Conservation (phyloP, 2,113 vertebrate species). For the Hippopotamus amphibius region DNA sequence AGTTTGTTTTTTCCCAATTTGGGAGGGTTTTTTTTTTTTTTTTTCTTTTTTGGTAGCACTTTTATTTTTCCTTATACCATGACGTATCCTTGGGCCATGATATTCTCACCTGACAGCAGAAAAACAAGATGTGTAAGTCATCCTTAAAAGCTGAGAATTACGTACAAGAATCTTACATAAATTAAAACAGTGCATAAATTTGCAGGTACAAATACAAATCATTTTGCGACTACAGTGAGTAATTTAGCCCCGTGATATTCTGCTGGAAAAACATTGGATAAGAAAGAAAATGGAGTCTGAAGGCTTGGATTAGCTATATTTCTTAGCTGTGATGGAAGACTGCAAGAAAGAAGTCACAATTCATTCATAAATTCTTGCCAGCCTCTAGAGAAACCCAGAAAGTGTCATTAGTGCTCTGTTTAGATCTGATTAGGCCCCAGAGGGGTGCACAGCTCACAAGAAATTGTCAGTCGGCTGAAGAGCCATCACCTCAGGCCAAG, state of each 20-base stretch:
- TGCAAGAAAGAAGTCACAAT: background rate
- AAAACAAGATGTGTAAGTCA: constrained; percentile 87
- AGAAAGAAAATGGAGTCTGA: constrained; percentile 38
- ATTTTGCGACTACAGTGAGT: background rate
- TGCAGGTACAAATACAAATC: constrained; percentile 63
- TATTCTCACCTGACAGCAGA: constrained; percentile 86
- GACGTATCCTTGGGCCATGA: constrained; percentile 84
- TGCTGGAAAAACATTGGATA: constrained; percentile 13
- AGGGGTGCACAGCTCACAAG: background rate
- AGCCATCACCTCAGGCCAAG: background rate
- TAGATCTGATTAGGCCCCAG: background rate
- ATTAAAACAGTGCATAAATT: constrained; percentile 82
- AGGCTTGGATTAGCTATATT: background rate
- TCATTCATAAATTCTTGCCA: constrained; percentile 68
- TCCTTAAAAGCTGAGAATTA: constrained; percentile 88
- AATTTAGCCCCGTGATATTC: background rate
- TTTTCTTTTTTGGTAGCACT: constrained; percentile 80
- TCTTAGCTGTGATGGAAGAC: background rate
- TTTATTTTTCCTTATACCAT: constrained; percentile 87
- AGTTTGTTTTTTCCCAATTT: constrained; percentile 45
- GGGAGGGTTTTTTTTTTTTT: background rate
- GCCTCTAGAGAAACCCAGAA: constrained; percentile 53
- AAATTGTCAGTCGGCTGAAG: constrained; percentile 25
- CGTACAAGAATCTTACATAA: constrained; percentile 87
- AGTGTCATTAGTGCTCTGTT: background rate